Evolutionary conservation across 2,113 vertebrate species (phyloP).

Genomic region (Brevimyrus niger): DNA sequence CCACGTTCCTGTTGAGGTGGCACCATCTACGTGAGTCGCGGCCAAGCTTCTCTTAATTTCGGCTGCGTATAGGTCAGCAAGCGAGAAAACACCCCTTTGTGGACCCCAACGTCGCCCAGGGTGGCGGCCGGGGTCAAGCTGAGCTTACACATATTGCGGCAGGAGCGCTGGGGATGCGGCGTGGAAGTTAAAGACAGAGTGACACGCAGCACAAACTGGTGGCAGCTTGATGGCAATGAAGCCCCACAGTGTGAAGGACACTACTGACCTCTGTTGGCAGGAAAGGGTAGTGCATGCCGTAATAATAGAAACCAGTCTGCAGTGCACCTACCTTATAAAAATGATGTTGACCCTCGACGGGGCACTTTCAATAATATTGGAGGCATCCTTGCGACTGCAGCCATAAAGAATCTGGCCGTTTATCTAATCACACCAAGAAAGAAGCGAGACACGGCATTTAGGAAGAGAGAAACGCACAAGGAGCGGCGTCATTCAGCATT

Average conservation of each 20-base stretch:
- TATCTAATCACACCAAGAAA: conserved; percentile 63
- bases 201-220: background rate
- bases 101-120: background rate
- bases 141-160: background rate
- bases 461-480: background rate
- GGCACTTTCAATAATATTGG: conserved; percentile 78
- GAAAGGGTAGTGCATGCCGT: background rate
- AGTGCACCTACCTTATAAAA: conserved; percentile 72
- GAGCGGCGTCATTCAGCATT: background rate
- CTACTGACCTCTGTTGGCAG: conserved; percentile 11
- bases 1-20: conserved; percentile 64
- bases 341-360: conserved; percentile 84
- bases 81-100: background rate
- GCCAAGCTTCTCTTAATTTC: background rate
- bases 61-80: background rate
- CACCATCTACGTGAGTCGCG: conserved; percentile 6
- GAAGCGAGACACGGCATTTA: background rate
- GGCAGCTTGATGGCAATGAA: background rate
- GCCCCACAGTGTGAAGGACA: background rate
- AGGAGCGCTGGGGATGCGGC: background rate
- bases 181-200: background rate
- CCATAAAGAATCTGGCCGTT: conserved; percentile 93
- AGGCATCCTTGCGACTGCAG: conserved; percentile 84
- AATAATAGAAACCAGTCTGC: background rate
- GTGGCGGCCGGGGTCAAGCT: background rate